These are phyloP conservation scores for Vicugna pacos DNA, from an alignment of 2,113 vertebrate species.

Conservation along the genomic window DNA sequence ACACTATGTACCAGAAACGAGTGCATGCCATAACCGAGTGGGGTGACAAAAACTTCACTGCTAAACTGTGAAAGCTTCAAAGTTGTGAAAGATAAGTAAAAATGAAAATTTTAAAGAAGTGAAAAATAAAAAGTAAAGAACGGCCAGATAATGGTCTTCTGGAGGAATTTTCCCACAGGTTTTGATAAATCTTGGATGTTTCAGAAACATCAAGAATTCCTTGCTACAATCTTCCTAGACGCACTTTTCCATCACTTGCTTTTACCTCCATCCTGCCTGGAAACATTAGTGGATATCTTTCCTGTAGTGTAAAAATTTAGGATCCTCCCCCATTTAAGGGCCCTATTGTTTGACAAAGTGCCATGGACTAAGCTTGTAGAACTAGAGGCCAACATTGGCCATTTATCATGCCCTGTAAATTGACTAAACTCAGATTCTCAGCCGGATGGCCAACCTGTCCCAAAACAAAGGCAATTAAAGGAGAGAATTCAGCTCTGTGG, in stretches of 20 bases:
- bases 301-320: neutral
- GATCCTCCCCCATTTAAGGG: slow-evolving; percentile 18
- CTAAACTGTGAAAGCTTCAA: neutral
- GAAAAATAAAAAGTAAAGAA: neutral
- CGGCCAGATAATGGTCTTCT: neutral
- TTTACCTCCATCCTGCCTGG: slow-evolving; percentile 42
- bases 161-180: fast-evolving
- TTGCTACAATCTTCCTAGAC: fast-evolving
- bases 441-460: neutral
- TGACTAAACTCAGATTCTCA: neutral
- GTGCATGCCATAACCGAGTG: fast-evolving
- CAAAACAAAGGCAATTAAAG: neutral
- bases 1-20: neutral
- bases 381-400: neutral
- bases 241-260: fast-evolving
- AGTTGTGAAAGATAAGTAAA: neutral
- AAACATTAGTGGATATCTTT: slow-evolving; percentile 63
- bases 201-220: neutral
- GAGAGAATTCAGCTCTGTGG: neutral
- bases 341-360: slow-evolving; percentile 79
- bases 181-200: fast-evolving
- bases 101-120: neutral
- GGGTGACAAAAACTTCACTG: neutral
- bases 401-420: neutral
- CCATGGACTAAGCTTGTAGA: neutral